Evolutionary conservation across 2,888 invertebrate species (phyloP), one percentile per base, ranked within the genome.

Genomic region (Cyclophora albipunctata): DNA sequence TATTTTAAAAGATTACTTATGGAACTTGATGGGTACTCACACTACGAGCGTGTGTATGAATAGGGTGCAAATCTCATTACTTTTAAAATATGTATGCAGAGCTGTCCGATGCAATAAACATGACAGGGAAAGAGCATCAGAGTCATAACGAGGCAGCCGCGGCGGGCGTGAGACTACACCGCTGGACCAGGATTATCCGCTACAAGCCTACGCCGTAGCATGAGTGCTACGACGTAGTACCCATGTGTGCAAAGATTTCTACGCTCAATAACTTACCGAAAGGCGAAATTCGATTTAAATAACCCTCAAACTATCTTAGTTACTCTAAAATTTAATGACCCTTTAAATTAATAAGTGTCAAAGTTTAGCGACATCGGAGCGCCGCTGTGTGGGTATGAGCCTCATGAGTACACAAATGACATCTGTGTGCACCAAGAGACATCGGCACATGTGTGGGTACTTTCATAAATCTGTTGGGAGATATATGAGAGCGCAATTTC

Each of bases 401-500:
- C 60, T 62, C 55, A 61, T 62, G 53, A 58, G 59, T 63, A 62
- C 50, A 57, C 60, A 58, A 52, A 58, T 34, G 50, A 56, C 58
- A 60, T 56, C 60, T 61, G 69, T 74, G 78, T 71, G 78, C 62
- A 53, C 60, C 67, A 66, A 70, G 90, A 90, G 91, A 83, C 82
- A 81, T 71, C 71, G 74, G 59, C 74, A 86, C 90, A 90, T 88
- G 88, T 89, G 85, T 88, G 86, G 79, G 93, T 93, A 93, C 93
- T 94, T 94, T 94, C 94, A 94, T 94, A 94, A 94, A 94, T 94
- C 94, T 94, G 93, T 93, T 91, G 90, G 91, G 92, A 94, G 93
- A 94, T 94, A 94, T 94, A 94, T 93, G 93, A 93, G 93, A 92
- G 93, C 93, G 93, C 93, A 94, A 94, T 94, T 94, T 94, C 94